Evolutionary conservation across 2,888 invertebrate genomes (phyloP).

Genomic region (Andrena chrysosceles): DNA sequence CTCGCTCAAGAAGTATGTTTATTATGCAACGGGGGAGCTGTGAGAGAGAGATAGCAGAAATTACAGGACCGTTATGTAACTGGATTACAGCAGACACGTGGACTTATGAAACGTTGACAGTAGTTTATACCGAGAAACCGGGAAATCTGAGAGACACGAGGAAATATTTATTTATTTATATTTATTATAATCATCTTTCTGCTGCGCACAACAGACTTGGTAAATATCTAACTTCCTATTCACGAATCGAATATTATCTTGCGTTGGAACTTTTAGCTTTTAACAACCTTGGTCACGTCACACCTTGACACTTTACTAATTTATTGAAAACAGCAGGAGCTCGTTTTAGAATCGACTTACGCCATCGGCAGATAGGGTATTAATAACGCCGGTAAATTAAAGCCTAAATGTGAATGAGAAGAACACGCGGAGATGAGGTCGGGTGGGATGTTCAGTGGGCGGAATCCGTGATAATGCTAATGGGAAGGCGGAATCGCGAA

Average conservation of each 20-base stretch:
- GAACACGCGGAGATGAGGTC: background rate
- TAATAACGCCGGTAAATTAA: background rate
- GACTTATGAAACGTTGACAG: constrained; percentile 45
- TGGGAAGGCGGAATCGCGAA: constrained; percentile 1
- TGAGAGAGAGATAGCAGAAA: constrained; percentile 39
- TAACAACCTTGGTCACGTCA: no score
- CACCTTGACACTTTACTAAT: no score
- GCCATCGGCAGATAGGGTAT: background rate
- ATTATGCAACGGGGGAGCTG: constrained; percentile 37
- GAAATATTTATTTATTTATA: constrained; percentile 1
- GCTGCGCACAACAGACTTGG: no score
- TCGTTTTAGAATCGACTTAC: background rate
- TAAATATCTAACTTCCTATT: no score
- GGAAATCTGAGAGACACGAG: background rate
- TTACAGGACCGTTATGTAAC: constrained; percentile 61
- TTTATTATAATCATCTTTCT: no score
- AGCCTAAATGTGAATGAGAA: background rate
- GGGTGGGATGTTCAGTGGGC: background rate
- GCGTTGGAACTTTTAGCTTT: no score
- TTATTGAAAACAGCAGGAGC: background rate
- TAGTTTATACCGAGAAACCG: background rate
- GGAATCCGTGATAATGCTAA: constrained; percentile 1
- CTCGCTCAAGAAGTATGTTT: background rate
- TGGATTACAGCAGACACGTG: constrained; percentile 45
- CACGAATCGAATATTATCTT: no score